Percentiles rank a stretch among this genome's conserved stretches.
phyloP scores from a whole-genome alignment of 2,113 vertebrate genomes.

The Hucho hucho region DNA sequence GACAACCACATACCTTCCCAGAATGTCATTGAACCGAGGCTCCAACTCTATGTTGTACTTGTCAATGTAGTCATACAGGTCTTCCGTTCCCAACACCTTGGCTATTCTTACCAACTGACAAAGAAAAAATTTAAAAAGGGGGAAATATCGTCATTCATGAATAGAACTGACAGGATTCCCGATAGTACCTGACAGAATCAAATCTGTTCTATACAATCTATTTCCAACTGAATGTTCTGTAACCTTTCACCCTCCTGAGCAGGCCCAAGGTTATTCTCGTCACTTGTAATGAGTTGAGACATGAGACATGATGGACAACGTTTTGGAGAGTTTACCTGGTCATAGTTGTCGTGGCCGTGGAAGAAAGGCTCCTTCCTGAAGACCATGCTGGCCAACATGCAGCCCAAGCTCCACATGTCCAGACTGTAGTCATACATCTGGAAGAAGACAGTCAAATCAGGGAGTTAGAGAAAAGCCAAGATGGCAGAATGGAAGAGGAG shows the following conservation, averaged over 20 bases:
- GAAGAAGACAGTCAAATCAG: conserved; percentile 14
- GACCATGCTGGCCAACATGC: conserved; percentile 82
- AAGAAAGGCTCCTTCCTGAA: conserved; percentile 82
- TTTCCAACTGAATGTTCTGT: neutral
- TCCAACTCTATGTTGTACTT: conserved; percentile 82
- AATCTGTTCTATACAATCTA: neutral
- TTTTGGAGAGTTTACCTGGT: conserved; percentile 62
- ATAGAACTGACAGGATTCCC: too few relatives aligned
- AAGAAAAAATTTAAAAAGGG: neutral
- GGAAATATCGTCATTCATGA: neutral
- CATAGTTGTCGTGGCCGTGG: conserved; percentile 80
- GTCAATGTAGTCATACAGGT: conserved; percentile 81
- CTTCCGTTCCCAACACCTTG: conserved; percentile 80
- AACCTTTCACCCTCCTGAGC: too few relatives aligned
- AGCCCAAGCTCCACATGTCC: conserved; percentile 81
- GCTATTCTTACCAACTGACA: conserved; percentile 79
- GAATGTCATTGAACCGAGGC: conserved; percentile 79
- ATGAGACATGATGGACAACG: neutral
- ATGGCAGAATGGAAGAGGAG: too few relatives aligned
- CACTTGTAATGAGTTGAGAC: neutral
- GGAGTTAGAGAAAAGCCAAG: neutral
- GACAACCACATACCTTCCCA: conserved; percentile 69
- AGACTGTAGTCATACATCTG: conserved; percentile 83
- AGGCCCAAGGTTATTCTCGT: too few relatives aligned
- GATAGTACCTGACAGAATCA: too few relatives aligned